Evolutionary conservation across 2,888 invertebrate species (phyloP), one percentile per base, ranked within the genome.

Genomic region (Gastrophysa polygoni): DNA sequence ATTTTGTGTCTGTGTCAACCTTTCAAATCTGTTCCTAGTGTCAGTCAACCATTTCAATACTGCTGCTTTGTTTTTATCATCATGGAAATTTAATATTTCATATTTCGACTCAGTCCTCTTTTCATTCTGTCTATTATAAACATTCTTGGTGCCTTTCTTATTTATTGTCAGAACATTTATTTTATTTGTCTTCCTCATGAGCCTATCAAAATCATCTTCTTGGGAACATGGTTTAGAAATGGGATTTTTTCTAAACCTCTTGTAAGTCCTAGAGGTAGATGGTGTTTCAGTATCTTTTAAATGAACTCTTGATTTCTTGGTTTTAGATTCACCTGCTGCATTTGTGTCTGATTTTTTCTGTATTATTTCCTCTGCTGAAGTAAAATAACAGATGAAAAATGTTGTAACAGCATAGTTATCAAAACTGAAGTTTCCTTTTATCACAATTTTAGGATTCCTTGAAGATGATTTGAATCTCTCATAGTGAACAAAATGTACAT

Each of bases 21-120:
- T 64, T 49, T 75, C 74, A 57, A 76, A 75, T 58, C 61, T 67
- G 56, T 77, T 73, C 44, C 67, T 66, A 18, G 59, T 73, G 57
- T 77, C 72, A 38, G 72, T 68, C 32, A 77, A 61, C 77, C 77
- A 78, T 28, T 69, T 43, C 6, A 73, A 34, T 18, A 73, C 70
- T 7, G 60, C 61, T 7, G 55, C 34, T 57, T 66, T 71, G 46
- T 66, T 71, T 7, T 57, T 34, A 46, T 65, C 32, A 52, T 73
- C 68, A 14, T 70, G 55, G 61, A 75, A 74, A 17, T 70, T 58
- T 8, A 68, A 38, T 14, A 71, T 55, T 50, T 64, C 67, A 56
- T 68, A 59, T 18, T 21, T 34, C 14, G 47, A 32, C 44, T 58
- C 46, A 16, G 59, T 18, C 7, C 60, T 50, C 16, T 58, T 49